phyloP scores from a whole-genome alignment of 2,113 vertebrate genomes.

The Pan troglodytes region NHGRI_mPanTro3-v2.1_pri NC_072421.2:34826001-34826500 shows the following conservation, averaged over 20 bases:
- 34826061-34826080: background rate
- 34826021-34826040: background rate
- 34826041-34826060: background rate
- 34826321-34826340: slow-evolving; percentile 38
- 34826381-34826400: background rate
- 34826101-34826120: background rate
- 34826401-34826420: slow-evolving; percentile 54
- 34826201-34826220: background rate
- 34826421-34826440: slow-evolving; percentile 66
- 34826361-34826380: slow-evolving; percentile 47
- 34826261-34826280: slow-evolving; percentile 57
- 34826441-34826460: slow-evolving; percentile 45
- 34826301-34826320: slow-evolving; percentile 48
- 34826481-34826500: slow-evolving; percentile 41
- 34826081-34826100: background rate
- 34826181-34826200: slow-evolving; percentile 9
- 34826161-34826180: slow-evolving; percentile 21
- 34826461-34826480: slow-evolving; percentile 40
- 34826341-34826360: slow-evolving; percentile 41
- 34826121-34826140: background rate
- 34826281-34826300: slow-evolving; percentile 32
- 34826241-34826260: slow-evolving; percentile 24
- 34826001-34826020: background rate
- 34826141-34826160: background rate
- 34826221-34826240: background rate